Evolutionary conservation across 2,797 vertebrate species (phyloP).

Genomic region (Lagodon rhomboides): DNA sequence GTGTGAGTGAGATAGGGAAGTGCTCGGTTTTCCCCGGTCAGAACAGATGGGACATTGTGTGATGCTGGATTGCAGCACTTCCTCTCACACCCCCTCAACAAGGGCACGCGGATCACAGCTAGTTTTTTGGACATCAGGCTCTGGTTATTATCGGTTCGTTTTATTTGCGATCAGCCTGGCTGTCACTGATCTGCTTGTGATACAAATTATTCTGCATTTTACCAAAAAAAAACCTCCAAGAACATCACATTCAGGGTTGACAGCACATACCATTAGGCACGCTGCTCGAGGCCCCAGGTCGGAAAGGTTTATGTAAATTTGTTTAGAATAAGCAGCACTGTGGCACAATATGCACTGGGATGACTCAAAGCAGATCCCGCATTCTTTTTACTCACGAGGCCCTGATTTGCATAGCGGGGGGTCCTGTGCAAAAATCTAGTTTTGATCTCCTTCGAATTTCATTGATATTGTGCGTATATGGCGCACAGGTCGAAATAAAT

Average conservation of each 20-base stretch:
- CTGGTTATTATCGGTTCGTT: constrained; percentile 15
- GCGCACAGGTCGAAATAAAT: background rate
- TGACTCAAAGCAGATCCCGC: background rate
- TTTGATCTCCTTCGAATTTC: background rate
- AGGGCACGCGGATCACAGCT: background rate
- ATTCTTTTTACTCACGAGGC: background rate
- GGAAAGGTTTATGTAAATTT: background rate
- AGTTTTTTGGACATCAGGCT: background rate
- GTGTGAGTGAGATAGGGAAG: constrained; percentile 17
- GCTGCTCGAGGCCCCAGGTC: background rate
- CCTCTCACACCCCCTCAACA: constrained; percentile 26
- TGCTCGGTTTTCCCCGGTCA: constrained; percentile 23
- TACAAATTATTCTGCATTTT: background rate
- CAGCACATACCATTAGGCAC: background rate
- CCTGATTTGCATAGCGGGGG: background rate
- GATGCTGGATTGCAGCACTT: constrained; percentile 37
- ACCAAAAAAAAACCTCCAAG: too few species aligned
- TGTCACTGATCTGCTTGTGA: background rate
- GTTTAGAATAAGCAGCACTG: background rate
- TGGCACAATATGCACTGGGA: background rate
- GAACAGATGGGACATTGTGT: constrained; percentile 46
- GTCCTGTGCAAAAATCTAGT: background rate
- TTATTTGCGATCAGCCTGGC: background rate
- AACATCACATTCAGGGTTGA: background rate
- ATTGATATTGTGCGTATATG: background rate